Evolutionary conservation across 2,888 invertebrate genomes (phyloP).

Genomic region (Acleris laterana): DNA sequence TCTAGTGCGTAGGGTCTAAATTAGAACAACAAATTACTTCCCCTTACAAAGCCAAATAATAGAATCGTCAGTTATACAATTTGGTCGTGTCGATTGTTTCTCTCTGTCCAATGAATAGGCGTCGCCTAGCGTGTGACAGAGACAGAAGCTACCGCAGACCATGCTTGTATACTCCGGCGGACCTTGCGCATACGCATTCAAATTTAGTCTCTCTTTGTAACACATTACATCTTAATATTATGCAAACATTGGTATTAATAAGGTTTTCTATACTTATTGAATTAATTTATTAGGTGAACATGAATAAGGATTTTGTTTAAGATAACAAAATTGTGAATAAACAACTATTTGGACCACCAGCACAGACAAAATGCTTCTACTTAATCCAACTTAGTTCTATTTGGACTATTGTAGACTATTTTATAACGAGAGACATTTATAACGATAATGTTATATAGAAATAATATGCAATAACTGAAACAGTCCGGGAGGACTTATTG

Average conservation of each 20-base stretch:
- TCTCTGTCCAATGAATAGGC: slow-evolving; percentile 36
- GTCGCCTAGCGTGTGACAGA: slow-evolving; percentile 34
- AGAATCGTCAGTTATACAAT: background rate
- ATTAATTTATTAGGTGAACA: too few species aligned
- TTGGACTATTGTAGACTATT: background rate
- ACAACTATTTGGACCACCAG: slow-evolving; percentile 8
- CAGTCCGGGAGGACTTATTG: too few species aligned
- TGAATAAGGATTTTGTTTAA: too few species aligned
- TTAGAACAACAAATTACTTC: background rate
- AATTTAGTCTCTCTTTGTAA: too few species aligned
- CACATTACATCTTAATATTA: too few species aligned
- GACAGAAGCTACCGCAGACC: slow-evolving; percentile 21
- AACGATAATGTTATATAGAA: background rate
- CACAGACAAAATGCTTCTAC: slow-evolving; percentile 14
- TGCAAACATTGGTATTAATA: too few species aligned
- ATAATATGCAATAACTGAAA: background rate
- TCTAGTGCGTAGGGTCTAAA: background rate
- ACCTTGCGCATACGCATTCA: too few species aligned
- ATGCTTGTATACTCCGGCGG: background rate
- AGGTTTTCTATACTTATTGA: too few species aligned
- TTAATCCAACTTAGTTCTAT: slow-evolving; percentile 15
- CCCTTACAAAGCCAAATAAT: background rate
- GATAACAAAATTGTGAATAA: too few species aligned
- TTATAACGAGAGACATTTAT: background rate
- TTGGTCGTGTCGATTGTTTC: slow-evolving; percentile 17